phyloP scores from a whole-genome alignment of 2,113 vertebrate species.

The Erythrocercus mccallii region DNA sequence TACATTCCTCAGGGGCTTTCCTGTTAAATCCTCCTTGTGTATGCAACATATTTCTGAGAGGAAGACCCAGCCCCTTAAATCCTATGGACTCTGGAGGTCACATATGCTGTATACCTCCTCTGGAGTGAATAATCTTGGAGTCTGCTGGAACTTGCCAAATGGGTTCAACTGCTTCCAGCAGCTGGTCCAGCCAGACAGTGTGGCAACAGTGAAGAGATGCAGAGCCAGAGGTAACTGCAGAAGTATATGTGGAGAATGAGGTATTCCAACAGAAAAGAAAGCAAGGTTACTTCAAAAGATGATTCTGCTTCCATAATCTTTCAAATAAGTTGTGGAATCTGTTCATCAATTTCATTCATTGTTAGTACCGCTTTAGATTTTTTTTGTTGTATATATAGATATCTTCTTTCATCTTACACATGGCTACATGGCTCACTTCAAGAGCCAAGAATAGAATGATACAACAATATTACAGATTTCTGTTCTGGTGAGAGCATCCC shows the following conservation, averaged over 20 bases:
- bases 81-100: neutral
- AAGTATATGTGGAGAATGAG: neutral
- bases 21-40: neutral
- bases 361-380: neutral
- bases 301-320: neutral
- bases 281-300: neutral
- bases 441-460: neutral
- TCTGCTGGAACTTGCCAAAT: neutral
- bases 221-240: neutral
- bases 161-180: neutral
- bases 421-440: neutral
- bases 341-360: neutral
- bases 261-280: neutral
- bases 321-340: neutral
- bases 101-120: neutral
- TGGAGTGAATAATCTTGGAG: rapidly evolving
- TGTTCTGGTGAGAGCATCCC: neutral
- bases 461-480: neutral
- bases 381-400: neutral
- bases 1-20: neutral
- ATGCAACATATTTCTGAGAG: neutral
- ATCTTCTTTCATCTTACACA: neutral
- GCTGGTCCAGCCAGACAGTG: neutral
- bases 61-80: neutral
- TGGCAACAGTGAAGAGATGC: rapidly evolving